A percentile compares a stretch with the other conserved stretches of the same genome.
Conservation (phyloP, 2,113 vertebrate genomes). For the Atlantisia rogersi region DNA sequence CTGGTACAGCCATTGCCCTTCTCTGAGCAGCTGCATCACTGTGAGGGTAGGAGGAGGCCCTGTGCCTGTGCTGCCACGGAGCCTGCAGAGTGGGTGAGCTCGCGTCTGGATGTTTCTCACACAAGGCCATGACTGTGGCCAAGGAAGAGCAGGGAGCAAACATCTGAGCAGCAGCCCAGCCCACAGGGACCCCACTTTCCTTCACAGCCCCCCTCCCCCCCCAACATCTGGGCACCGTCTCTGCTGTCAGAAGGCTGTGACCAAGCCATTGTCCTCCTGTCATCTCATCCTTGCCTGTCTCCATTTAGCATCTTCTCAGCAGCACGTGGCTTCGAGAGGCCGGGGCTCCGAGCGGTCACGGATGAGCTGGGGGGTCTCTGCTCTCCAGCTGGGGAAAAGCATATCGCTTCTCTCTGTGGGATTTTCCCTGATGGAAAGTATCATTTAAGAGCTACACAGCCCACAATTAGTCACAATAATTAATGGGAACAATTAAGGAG, state of each 20-base stretch:
- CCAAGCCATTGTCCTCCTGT: rapidly evolving
- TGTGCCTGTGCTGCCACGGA: background rate
- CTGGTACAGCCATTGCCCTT: background rate
- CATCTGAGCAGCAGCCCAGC: rapidly evolving
- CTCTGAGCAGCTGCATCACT: rapidly evolving
- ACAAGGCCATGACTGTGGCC: background rate
- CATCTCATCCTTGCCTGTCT: background rate
- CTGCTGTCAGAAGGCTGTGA: background rate
- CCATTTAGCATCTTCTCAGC: rapidly evolving
- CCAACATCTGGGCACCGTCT: background rate
- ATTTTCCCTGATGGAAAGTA: background rate
- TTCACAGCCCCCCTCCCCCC: rapidly evolving
- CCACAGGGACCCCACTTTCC: background rate
- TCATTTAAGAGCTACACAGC: background rate
- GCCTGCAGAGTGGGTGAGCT: rapidly evolving
- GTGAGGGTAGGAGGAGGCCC: background rate
- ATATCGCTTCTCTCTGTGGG: background rate
- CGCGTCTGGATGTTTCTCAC: background rate
- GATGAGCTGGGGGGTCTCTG: background rate
- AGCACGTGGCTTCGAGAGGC: background rate
- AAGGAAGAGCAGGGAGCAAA: background rate
- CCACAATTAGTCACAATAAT: background rate
- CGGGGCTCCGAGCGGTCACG: rapidly evolving
- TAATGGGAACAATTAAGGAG: background rate
- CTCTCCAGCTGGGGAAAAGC: background rate